Percentiles rank a stretch among this genome's conserved stretches.
These are phyloP conservation scores for Thamnophis elegans DNA, from an alignment of 2,797 vertebrate genomes.

Conservation along the genomic window DNA sequence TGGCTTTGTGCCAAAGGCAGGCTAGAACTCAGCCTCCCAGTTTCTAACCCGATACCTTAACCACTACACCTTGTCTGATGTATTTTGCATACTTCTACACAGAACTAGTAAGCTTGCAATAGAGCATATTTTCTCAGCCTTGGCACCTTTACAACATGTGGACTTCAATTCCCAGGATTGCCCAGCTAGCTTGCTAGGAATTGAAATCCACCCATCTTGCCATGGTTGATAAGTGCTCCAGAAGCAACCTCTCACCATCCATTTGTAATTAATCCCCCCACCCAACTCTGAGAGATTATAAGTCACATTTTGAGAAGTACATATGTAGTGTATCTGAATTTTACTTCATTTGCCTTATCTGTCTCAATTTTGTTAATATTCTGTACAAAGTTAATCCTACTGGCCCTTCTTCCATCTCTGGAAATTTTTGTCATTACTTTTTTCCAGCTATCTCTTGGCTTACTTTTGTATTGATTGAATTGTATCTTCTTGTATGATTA, in stretches of 20 bases:
- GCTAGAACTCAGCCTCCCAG: neutral
- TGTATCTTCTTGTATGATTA: neutral
- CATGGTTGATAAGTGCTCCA: neutral
- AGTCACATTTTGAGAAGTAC: neutral
- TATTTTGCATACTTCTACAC: neutral
- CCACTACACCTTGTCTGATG: neutral
- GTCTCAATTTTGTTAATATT: neutral
- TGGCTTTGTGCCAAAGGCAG: neutral
- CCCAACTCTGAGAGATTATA: neutral
- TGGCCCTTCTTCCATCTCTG: neutral
- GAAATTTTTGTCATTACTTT: neutral
- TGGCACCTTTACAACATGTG: neutral
- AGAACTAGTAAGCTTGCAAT: neutral
- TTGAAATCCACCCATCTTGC: neutral
- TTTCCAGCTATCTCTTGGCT: neutral
- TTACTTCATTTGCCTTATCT: neutral
- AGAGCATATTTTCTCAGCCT: neutral
- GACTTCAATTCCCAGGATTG: neutral
- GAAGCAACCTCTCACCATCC: neutral
- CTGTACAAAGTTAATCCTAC: neutral
- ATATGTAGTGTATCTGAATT: neutral
- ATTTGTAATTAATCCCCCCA: neutral
- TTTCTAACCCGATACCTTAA: neutral
- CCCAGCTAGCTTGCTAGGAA: neutral
- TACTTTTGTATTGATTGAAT: neutral